Conservation (phyloP, 1,140 invertebrate genomes). For the Theocolax elegans region DNA sequence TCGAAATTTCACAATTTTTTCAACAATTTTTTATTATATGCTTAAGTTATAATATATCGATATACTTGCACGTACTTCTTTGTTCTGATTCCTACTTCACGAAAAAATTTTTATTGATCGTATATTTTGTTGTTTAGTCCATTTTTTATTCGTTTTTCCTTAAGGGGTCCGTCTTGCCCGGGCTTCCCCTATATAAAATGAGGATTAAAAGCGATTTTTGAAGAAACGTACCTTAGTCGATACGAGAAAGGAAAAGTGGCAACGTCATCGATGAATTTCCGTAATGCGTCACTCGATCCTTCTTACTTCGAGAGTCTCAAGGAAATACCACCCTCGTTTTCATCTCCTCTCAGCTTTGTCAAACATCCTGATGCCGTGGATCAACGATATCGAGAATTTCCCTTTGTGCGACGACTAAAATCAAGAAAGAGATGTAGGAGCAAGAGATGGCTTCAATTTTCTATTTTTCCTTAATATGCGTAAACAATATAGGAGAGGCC, state of each 20-base stretch:
- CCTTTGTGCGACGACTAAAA: constrained; percentile 7
- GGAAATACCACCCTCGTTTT: background rate
- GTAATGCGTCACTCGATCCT: constrained; percentile 19
- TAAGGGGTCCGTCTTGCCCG: too few species aligned
- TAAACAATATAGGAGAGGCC: constrained; percentile 3
- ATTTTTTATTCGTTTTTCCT: too few species aligned
- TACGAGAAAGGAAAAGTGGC: constrained; percentile 1
- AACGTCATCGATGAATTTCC: constrained; percentile 12
- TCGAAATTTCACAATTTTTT: too few species aligned
- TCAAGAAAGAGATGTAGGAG: background rate
- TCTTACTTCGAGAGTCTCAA: background rate
- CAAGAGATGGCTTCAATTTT: constrained; percentile 11
- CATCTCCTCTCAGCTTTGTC: background rate
- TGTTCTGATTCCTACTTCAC: too few species aligned
- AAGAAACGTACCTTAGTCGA: too few species aligned
- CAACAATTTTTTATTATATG: too few species aligned
- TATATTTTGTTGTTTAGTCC: too few species aligned
- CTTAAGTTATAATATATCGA: too few species aligned
- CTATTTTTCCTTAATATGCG: constrained; percentile 1
- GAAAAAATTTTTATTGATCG: too few species aligned
- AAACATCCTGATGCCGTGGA: background rate
- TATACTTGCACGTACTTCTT: too few species aligned
- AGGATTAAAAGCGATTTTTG: too few species aligned
- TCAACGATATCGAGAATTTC: constrained; percentile 27
- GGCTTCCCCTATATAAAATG: too few species aligned